Base-by-base conservation (phyloP, 2,888 invertebrate genomes). In the Galerucella pusilla region DNA sequence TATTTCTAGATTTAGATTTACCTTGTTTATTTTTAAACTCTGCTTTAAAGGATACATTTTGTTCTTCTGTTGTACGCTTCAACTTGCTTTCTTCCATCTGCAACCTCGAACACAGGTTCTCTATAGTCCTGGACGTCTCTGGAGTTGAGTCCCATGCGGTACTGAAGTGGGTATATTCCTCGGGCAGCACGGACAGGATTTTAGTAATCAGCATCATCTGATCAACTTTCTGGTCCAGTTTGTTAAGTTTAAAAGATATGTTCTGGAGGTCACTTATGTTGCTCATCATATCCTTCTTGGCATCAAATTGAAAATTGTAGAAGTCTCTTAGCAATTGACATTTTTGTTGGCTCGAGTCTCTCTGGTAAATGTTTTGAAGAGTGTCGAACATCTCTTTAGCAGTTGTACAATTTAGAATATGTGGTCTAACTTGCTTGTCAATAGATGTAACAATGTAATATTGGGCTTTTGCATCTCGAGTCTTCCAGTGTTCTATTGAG, bases 141-240 rank as follows among this genome's bases (percentile, higher is more conserved):
- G 49, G 61, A 20, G 63, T 46, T 10, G 70, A 70, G 49, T 70
- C 63, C 70, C 70, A 69, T 45, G 63, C 61, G 49, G 63, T 45
- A 63, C 46, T 70, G 49, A 70, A 70, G 14, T 70, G 70, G 46
- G 61, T 70, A n/a, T 45, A 70, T 70, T 70, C 54, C 7, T 70
- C 70, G 10, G 70, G 61, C 14, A 70, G 49, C n/a, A 70, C 54
- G 61, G 61, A 54, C 60, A 70, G 20, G n/a, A 70, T 16, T 35
- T 70, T 70, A 10, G 45, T 16, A 12, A 70, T 20, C 60, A 70
- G 16, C 70, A 70, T 70, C 9, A 20, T 42, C 45, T 70, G 63
- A 20, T 25, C 16, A n/a, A 49, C 61, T 49, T 70, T 46, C 59
- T 68, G 42, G 16, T 59, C 20, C 20, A 70, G 49, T 5, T 16